These are phyloP conservation scores for Menidia menidia DNA, from an alignment of 2,797 vertebrate genomes.

Conservation along the genomic window DNA sequence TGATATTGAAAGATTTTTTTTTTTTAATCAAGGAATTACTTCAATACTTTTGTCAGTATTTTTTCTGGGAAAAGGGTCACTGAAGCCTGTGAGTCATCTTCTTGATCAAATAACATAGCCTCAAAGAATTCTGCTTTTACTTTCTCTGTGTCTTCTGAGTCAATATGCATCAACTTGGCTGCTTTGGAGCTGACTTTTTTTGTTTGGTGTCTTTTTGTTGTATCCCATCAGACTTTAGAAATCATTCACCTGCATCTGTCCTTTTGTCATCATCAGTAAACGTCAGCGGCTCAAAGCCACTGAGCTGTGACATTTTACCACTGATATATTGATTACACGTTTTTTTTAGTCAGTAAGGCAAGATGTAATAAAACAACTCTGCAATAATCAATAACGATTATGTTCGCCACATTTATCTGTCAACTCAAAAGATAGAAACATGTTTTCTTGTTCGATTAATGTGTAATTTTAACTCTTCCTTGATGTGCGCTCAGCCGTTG, in stretches of 20 bases:
- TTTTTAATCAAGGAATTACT: background rate
- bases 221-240: background rate
- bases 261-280: background rate
- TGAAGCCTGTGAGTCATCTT: background rate
- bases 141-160: too few relatives aligned
- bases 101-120: too few relatives aligned
- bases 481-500: background rate
- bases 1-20: background rate
- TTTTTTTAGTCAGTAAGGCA: too few relatives aligned
- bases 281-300: background rate
- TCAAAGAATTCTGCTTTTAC: too few relatives aligned
- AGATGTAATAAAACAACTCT: background rate
- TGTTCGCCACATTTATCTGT: background rate
- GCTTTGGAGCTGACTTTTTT: too few relatives aligned
- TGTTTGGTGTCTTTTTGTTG: too few relatives aligned
- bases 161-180: too few relatives aligned
- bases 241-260: background rate
- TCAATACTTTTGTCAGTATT: background rate
- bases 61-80: background rate
- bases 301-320: too few relatives aligned
- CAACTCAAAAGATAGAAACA: background rate
- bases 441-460: background rate
- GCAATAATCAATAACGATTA: background rate
- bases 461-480: background rate
- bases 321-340: too few relatives aligned